These are phyloP conservation scores for Arothron firmamentum DNA, from an alignment of 2,113 vertebrate species.

Conservation along the genomic window DNA sequence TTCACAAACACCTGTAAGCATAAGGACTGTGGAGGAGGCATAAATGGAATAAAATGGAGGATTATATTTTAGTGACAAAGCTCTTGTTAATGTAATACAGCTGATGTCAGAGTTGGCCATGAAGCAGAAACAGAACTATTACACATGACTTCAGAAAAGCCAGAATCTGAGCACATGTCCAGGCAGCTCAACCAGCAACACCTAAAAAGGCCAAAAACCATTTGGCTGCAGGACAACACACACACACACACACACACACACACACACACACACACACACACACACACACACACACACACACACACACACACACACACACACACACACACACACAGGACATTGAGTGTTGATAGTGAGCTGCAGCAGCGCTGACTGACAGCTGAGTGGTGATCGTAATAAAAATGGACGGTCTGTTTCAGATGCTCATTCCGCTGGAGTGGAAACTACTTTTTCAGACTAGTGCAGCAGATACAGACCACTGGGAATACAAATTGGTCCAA, in stretches of 20 bases:
- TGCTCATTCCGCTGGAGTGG: background rate
- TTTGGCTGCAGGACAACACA: slow-evolving; percentile 38
- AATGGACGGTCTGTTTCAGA: slow-evolving; percentile 24
- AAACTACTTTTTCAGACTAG: slow-evolving; percentile 4
- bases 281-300: slow-evolving; percentile 11
- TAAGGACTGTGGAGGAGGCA: too few relatives aligned
- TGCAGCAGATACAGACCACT: background rate
- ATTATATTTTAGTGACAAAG: slow-evolving; percentile 12
- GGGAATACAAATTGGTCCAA: slow-evolving; percentile 7
- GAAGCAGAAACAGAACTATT: slow-evolving; percentile 39
- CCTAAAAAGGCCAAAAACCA: slow-evolving; percentile 36
- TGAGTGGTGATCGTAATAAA: slow-evolving; percentile 16
- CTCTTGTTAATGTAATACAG: slow-evolving; percentile 19
- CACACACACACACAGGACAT: background rate
- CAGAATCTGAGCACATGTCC: slow-evolving; percentile 43
- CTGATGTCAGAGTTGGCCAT: slow-evolving; percentile 35
- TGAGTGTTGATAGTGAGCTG: background rate
- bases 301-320: slow-evolving; percentile 17
- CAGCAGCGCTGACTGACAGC: too few relatives aligned
- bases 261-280: slow-evolving; percentile 7
- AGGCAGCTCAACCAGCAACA: slow-evolving; percentile 34
- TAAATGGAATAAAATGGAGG: slow-evolving; percentile 10
- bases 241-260: slow-evolving; percentile 19
- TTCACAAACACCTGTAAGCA: too few relatives aligned
- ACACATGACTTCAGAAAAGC: slow-evolving; percentile 33